Evolutionary conservation across 1,140 invertebrate genomes (phyloP), one percentile per base, ranked within the genome.

Genomic region (Drosophila bifasciata): DNA sequence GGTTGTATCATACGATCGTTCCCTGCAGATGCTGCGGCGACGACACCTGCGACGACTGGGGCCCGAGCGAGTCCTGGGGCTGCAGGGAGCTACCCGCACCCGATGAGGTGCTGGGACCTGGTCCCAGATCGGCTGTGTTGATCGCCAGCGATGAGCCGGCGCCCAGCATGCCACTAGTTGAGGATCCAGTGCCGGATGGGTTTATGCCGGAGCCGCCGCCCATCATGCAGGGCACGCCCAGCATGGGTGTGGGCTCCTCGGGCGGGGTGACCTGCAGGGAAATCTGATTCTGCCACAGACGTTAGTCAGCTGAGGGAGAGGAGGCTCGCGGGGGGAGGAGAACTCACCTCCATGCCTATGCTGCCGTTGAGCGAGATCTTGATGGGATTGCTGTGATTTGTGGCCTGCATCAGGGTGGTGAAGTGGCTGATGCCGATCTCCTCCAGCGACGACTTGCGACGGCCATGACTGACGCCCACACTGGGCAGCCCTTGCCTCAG

Each of bases 1-100:
- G 95, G 93, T 96, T 95, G 93, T 96, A 96, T 97, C 96, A 97
- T 96, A 97, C 96, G 90, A 97, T 97, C 86, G 96, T 97, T 69
- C 96, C 96, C 92, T 97, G 96, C 60, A 97, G 92, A 79, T 96
- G 95, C 79, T 96, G 95, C 1, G 95, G 94, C 80, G 96, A 95
- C 21, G 94, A 93, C 4, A 92, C 89, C 40, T 92, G 79, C 32
- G 90, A 71, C 19, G 74, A 75, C 43, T 88, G 78, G 9, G 71
- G 66, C 7, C 63, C 66, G 40, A 88, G 61, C 25, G 81, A 86
- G 32, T 91, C 84, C 76, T 89, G 89, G 2, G 90, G 63, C 63
- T 91, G 89, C 56, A 91, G 61, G 4, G 89, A 79, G 1, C 70
- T 58, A 5, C 66, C 1, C 5, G 66, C 66, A 0, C 81, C 81